Percentiles rank a stretch among this genome's conserved stretches.
These are phyloP conservation scores for Myiozetetes cayanensis DNA, from an alignment of 2,113 vertebrate species.

Conservation along the genomic window DNA sequence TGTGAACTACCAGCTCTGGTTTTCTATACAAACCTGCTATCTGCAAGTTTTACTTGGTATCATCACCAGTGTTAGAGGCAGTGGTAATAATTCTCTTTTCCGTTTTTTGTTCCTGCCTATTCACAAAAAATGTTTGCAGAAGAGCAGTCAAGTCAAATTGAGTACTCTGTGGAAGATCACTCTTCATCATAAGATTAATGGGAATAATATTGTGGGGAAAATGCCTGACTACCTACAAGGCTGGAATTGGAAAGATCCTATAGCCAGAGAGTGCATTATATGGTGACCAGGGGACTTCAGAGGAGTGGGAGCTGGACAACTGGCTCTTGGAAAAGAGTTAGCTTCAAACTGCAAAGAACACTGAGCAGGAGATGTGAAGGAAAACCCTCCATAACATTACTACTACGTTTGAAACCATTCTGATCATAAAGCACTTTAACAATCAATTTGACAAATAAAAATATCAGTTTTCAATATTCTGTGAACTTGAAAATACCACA, in stretches of 20 bases:
- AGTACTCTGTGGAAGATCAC: constrained; percentile 34
- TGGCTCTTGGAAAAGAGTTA: not conserved
- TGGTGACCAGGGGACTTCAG: not conserved
- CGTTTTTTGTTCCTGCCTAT: not conserved
- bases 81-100: not conserved
- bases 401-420: not conserved
- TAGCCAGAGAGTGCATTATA: not conserved
- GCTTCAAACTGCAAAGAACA: not conserved
- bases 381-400: not conserved
- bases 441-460: not conserved
- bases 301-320: not conserved
- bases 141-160: constrained; percentile 4
- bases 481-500: not conserved
- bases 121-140: constrained; percentile 26
- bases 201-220: constrained; percentile 38
- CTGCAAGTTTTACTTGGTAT: not conserved
- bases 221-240: constrained; percentile 18
- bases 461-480: not conserved
- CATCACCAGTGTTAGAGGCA: not conserved
- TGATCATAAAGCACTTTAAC: not conserved
- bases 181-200: constrained; percentile 26
- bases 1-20: not conserved
- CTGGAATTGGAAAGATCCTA: constrained; percentile 22
- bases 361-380: not conserved
- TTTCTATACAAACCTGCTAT: not conserved